These are phyloP conservation scores for Amblyopsis hoosieri DNA, from an alignment of 2,797 vertebrate species.

Conservation along the genomic window DNA sequence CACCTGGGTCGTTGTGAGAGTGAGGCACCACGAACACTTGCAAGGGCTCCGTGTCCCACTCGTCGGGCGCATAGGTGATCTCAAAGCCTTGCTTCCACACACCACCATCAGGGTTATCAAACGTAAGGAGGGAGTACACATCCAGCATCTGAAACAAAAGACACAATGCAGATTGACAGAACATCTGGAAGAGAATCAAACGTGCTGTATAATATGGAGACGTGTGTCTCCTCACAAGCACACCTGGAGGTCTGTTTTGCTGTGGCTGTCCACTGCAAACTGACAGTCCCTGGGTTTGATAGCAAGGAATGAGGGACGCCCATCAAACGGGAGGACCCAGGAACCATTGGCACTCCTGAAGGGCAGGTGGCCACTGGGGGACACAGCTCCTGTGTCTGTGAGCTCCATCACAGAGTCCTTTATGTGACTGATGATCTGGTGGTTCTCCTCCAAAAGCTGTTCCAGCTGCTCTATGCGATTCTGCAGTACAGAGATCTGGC, in stretches of 20 bases:
- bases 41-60: slow-evolving; percentile 89
- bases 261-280: slow-evolving; percentile 77
- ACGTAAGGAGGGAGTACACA: slow-evolving; percentile 88
- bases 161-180: slow-evolving; percentile 4
- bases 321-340: slow-evolving; percentile 90
- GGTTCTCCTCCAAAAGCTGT: slow-evolving; percentile 98
- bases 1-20: slow-evolving; percentile 96
- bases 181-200: too few species aligned
- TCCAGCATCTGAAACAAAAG: slow-evolving; percentile 86
- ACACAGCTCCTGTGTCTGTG: slow-evolving; percentile 87
- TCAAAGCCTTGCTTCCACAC: slow-evolving; percentile 99
- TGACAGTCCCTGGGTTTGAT: slow-evolving; percentile 93
- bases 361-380: slow-evolving; percentile 79
- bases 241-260: slow-evolving; percentile 89
- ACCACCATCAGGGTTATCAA: slow-evolving; percentile 93
- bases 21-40: slow-evolving; percentile 97
- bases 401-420: slow-evolving; percentile 98
- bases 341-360: slow-evolving; percentile 87
- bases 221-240: slow-evolving; percentile 8
- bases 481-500: slow-evolving; percentile 97
- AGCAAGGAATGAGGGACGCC: slow-evolving; percentile 87
- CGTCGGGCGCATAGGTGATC: slow-evolving; percentile 87
- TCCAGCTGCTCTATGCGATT: slow-evolving; percentile 98
- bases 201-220: slow-evolving; percentile 2
- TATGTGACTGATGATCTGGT: slow-evolving; percentile 99